phyloP scores from a whole-genome alignment of 2,113 vertebrate species.

The Stictonetta naevosa region DNA sequence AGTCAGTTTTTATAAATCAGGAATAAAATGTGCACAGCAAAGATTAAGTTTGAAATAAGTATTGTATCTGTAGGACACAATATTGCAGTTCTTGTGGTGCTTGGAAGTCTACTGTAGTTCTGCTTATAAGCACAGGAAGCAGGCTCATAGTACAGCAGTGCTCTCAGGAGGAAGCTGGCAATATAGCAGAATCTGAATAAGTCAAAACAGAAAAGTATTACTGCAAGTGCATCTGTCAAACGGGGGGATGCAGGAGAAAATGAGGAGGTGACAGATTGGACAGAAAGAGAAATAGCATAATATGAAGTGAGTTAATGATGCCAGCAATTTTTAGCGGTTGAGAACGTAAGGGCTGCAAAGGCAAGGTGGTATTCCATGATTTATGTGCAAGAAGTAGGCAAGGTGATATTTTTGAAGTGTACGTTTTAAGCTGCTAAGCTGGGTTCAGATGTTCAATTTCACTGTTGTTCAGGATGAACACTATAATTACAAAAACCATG shows the following conservation, averaged over 20 bases:
- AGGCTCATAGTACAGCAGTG: conserved; percentile 70
- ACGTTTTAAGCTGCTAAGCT: background rate
- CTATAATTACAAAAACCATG: background rate
- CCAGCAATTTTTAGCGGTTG: conserved; percentile 52
- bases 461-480: background rate
- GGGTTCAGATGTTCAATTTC: background rate
- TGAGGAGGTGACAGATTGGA: conserved; percentile 43
- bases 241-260: background rate
- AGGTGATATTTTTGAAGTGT: conserved; percentile 33
- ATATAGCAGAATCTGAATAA: conserved; percentile 39
- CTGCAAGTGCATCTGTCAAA: background rate
- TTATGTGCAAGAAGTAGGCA: conserved; percentile 45
- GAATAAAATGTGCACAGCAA: conserved; percentile 7
- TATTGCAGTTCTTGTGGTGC: background rate
- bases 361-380: conserved; percentile 46
- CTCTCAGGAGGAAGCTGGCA: conserved; percentile 68
- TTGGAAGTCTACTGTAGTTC: background rate
- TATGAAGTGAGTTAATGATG: conserved; percentile 59
- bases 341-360: conserved; percentile 37
- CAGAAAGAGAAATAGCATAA: conserved; percentile 61
- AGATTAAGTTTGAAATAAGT: conserved; percentile 19
- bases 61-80: background rate
- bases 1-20: conserved; percentile 13
- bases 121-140: background rate
- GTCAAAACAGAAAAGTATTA: background rate